Evolutionary conservation across 2,113 vertebrate genomes (phyloP), one percentile per base, ranked within the genome.

Genomic region (Leptobrachium leishanense): DNA sequence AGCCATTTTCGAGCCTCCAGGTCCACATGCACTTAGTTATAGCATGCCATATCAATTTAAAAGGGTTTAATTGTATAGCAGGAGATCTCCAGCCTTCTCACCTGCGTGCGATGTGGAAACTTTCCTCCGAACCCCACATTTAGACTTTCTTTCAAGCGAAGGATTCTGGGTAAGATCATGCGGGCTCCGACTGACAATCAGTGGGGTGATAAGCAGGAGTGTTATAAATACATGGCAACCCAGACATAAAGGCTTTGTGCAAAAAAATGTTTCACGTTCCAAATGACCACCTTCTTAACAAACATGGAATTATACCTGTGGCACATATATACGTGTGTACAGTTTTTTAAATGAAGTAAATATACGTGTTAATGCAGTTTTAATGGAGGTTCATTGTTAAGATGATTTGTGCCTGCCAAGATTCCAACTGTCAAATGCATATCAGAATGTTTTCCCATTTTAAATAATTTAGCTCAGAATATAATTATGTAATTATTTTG

Each of bases 401-500:
- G 74, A 85, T 85, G 87, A 85, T 88, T 89, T 81, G 74, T 85
- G 92, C 77, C 64, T 90, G 76, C 76, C 83, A 88, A 77, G 82
- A 86, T 85, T 90, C 68, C 80, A 83, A 84, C 88, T 90, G 86
- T 90, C 91, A 90, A 86, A 87, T 86, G 81, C 84, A 54, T 87
- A 92, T 92, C 87, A 88, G 81, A 92, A 89, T 93, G 86, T 92
- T 94, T 93, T 90, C 85, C 75, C 82, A 83, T 90, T 83, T 90
- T 88, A 90, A 88, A 88, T 90, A 90, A 89, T 92, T 92, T 91
- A 90, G 85, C 83, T 91, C 77, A 55, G 88, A 88, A 87, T 90
- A 85, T 90, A 89, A 90, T 90, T 89, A 90, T 86, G 85, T 90
- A 91, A 93, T 91, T 93, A 90, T 94, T 93, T 92, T 93, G 91